Base-by-base conservation (phyloP, 2,797 vertebrate species). In the Adrianichthys oophorus region DNA sequence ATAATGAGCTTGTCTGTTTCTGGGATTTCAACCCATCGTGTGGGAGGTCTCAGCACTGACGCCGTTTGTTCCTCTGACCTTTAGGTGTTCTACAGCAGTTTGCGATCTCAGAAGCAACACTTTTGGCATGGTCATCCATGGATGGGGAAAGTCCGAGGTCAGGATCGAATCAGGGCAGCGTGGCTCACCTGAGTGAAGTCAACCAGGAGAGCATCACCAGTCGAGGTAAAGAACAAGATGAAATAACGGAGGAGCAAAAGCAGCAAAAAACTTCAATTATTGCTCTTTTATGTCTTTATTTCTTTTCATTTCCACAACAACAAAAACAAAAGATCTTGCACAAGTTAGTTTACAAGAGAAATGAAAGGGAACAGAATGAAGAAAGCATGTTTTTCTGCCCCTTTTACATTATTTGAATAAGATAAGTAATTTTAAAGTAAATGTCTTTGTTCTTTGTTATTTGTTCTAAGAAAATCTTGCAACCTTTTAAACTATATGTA, bases 71-170 rank as follows among this genome's bases (percentile, higher is more conserved):
- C 62, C 52, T 59, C 42, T 72, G 48, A 70, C 75, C 63, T 46
- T 37, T 79, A 93, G 97, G 98, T 16, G 93, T 98, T 74, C 95
- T 99, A 92, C 93, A 99, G 76, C 98, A 99, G 72, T 99, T 99
- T 83, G 98, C 98, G 0, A 97, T 99, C 84, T 98, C 98, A 0
- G 92, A 99, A 84, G 98, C 98, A 2, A 99, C 98, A 0, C 94
- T 99, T 40, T 69, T 98, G 90, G 97, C 98, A 49, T 99, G 98
- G 98, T 93, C 94, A 17, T 99, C 97, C 52, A 97, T 98, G 95
- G 98, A 99, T 46, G 98, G 96, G 8, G 98, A 98, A 77, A 97
- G 97, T 65, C 88, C 95, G 59, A 94, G 95, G 59, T 95, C 96
- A 12, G 95, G 95, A 42, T 98, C 96, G 4, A 95, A 95, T 82